Evolutionary conservation across 2,797 vertebrate genomes (phyloP).

Genomic region (Neopelma chrysocephalum): DNA sequence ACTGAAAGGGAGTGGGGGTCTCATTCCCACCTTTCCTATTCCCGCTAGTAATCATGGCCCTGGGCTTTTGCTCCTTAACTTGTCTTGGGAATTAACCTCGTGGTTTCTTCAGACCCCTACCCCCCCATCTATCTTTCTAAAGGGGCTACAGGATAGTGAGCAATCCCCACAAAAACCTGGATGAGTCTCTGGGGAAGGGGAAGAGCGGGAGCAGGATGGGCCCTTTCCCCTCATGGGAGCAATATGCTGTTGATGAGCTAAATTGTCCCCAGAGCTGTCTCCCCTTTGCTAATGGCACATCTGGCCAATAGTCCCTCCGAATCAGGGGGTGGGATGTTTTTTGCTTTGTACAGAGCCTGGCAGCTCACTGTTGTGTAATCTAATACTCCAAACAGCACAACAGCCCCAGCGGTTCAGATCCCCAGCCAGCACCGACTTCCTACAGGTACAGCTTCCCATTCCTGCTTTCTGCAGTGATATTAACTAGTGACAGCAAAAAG

Average conservation of each 20-base stretch:
- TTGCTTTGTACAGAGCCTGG: neutral
- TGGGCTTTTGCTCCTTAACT: neutral
- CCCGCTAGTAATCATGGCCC: neutral
- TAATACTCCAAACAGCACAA: neutral
- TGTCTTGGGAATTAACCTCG: neutral
- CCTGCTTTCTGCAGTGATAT: neutral
- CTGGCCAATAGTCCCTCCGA: neutral
- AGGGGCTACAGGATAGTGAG: accelerated
- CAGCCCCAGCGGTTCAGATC: neutral
- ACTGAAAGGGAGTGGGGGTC: neutral
- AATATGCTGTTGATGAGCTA: neutral
- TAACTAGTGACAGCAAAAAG: neutral
- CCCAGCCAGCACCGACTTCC: neutral
- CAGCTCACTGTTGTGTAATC: neutral
- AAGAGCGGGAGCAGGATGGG: accelerated
- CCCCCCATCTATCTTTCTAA: accelerated
- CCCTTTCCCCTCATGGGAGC: neutral
- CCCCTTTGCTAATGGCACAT: neutral
- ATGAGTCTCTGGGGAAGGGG: neutral
- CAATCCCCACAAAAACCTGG: neutral
- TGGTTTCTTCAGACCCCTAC: neutral
- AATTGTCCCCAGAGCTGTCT: neutral
- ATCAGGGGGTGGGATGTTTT: accelerated
- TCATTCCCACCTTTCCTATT: neutral
- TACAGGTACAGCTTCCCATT: neutral